Percentiles rank a stretch among this genome's conserved stretches.
phyloP scores from a whole-genome alignment of 2,113 vertebrate genomes.

The Petrocephalus microphthalmus region DNA sequence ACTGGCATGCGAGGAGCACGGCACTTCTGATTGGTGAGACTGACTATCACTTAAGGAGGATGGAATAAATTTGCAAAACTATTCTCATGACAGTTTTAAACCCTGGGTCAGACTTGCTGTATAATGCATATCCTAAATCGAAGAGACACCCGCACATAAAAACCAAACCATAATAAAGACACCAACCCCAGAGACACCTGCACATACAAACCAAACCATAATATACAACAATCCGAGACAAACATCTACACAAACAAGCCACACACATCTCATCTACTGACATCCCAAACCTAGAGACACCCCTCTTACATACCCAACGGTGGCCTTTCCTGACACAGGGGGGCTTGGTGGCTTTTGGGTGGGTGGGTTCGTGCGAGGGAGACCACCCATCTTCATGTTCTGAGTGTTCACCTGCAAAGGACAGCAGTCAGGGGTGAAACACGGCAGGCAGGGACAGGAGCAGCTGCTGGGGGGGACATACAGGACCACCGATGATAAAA shows the following conservation, averaged over 20 bases:
- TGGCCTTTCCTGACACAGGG: constrained; percentile 90
- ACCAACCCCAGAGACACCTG: no score
- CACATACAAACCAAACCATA: no score
- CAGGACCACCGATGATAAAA: background rate
- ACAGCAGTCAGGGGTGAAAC: background rate
- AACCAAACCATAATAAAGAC: background rate
- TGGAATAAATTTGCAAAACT: no score
- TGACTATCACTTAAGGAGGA: no score
- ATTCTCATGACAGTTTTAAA: no score
- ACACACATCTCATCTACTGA: constrained; percentile 10
- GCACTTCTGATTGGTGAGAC: no score
- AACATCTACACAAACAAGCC: constrained; percentile 12
- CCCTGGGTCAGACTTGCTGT: no score
- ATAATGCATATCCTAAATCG: no score
- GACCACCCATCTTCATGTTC: constrained; percentile 93
- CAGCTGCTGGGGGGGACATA: background rate
- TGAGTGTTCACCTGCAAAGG: constrained; percentile 84
- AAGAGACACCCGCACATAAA: background rate
- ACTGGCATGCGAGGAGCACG: no score
- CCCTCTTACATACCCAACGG: constrained; percentile 79
- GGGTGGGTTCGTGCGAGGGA: constrained; percentile 90
- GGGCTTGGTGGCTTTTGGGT: constrained; percentile 98
- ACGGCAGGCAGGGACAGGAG: background rate
- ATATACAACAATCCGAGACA: background rate
- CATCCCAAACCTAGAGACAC: background rate